Percentiles rank a stretch among this genome's conserved stretches.
phyloP scores from a whole-genome alignment of 2,888 invertebrate genomes.

The Apamea crenata region DNA sequence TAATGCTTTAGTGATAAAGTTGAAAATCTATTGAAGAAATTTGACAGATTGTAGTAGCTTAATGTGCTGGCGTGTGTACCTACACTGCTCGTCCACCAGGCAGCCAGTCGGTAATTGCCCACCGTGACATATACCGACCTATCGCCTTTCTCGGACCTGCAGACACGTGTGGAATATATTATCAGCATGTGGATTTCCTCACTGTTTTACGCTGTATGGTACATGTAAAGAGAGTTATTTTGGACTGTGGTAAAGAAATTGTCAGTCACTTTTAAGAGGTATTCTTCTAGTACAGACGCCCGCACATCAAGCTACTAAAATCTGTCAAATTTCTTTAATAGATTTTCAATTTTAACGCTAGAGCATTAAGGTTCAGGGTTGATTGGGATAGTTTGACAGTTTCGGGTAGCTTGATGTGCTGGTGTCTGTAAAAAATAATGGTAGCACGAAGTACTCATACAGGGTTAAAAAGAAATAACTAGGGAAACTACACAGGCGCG shows the following conservation, averaged over 20 bases:
- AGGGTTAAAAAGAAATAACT: too few species aligned
- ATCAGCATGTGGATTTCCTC: constrained; percentile 38
- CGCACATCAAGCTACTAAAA: too few species aligned
- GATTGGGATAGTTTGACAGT: too few species aligned
- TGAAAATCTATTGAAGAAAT: too few species aligned
- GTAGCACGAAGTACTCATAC: neutral
- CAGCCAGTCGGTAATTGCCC: constrained; percentile 54
- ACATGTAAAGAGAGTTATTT: constrained; percentile 2
- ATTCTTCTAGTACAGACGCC: neutral
- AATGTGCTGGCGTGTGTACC: neutral
- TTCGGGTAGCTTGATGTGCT: too few species aligned
- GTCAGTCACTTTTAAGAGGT: neutral
- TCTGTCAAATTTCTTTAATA: too few species aligned
- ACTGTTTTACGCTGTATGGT: constrained; percentile 28
- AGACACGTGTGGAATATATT: constrained; percentile 58
- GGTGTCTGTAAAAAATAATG: neutral
- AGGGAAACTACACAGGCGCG: too few species aligned
- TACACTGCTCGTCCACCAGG: constrained; percentile 25
- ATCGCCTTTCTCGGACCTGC: constrained; percentile 57
- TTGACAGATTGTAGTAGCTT: too few species aligned
- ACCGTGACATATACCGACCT: constrained; percentile 52
- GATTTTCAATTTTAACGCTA: too few species aligned
- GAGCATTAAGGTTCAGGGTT: too few species aligned
- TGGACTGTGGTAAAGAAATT: neutral
- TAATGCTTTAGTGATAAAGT: too few species aligned